These are phyloP conservation scores for Bombycilla garrulus DNA, from an alignment of 2,113 vertebrate species.

Conservation along the genomic window DNA sequence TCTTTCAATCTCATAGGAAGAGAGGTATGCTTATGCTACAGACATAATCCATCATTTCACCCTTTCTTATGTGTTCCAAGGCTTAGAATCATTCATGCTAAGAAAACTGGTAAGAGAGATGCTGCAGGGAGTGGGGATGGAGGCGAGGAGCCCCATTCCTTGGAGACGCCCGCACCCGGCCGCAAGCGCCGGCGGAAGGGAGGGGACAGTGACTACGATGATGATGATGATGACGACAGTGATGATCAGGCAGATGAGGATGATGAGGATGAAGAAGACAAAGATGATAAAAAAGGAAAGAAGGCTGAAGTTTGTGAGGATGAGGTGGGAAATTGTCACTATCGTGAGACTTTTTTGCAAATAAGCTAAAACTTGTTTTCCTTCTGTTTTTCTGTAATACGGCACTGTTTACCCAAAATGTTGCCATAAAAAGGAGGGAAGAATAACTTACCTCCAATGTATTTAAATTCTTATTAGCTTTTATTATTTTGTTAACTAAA, in stretches of 20 bases:
- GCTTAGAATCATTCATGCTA: slow-evolving; percentile 87
- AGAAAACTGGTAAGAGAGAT: slow-evolving; percentile 86
- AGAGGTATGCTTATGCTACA: background rate
- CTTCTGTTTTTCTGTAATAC: background rate
- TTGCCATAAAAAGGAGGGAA: background rate
- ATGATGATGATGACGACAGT: slow-evolving; percentile 87
- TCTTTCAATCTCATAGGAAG: background rate
- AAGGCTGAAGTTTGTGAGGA: slow-evolving; percentile 88
- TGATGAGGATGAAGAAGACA: slow-evolving; percentile 89
- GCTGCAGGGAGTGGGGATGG: slow-evolving; percentile 59
- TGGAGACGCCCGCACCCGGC: slow-evolving; percentile 72
- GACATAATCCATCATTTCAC: background rate
- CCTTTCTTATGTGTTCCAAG: slow-evolving; percentile 68
- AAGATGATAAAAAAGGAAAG: slow-evolving; percentile 89
- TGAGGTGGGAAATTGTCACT: slow-evolving; percentile 76
- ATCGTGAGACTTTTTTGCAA: background rate
- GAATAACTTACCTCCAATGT: background rate
- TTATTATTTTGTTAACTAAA: background rate
- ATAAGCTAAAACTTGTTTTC: background rate
- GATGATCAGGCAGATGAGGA: slow-evolving; percentile 91
- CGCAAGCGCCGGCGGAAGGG: slow-evolving; percentile 86
- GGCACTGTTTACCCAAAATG: background rate
- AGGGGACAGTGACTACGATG: slow-evolving; percentile 87
- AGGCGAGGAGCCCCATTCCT: slow-evolving; percentile 78
- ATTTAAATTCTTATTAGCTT: background rate